Evolutionary conservation across 2,797 vertebrate genomes (phyloP), one percentile per base, ranked within the genome.

Genomic region (Xiphophorus birchmanni): DNA sequence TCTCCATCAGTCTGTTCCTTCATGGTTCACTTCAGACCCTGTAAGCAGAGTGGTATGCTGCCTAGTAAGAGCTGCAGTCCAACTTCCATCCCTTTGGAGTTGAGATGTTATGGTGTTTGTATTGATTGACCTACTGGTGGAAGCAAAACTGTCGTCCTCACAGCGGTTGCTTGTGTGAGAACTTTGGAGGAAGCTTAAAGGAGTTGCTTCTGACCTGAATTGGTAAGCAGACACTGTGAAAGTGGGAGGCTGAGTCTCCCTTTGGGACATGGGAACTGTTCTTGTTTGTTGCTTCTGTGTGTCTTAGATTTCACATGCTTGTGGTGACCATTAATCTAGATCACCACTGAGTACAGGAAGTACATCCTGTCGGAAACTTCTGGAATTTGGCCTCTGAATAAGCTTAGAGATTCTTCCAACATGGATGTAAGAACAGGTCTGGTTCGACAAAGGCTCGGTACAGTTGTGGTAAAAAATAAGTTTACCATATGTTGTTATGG

Each of bases 41-140:
- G 44, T 77, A 73, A 82, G 67, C 21, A 8, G 32, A 67, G 60
- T 18, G 12, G 80, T 91, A 87, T 82, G 88, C 88, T 80, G 77
- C 75, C 42, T 37, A 1, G 79, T 78, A 80, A 63, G 80, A 85
- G 13, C 89, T 91, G 77, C 83, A 92, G 90, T 93, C 84, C 84
- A 88, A 90, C 88, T 86, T 40, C 63, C 26, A 12, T 44, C 72
- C 76, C 74, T 72, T 69, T 69, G 4, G 21, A 69, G 8, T 11
- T 67, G 18, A 67, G 29, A 29, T 69, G 65, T 42, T 69, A 42
- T 13, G 18, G 21, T 40, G 1, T 26, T 69, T 42, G 35, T 4
- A 42, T 12, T 69, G 9, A 23, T 69, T 69, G 65, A 69, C 65
- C 10, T 26, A 12, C 65, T 69, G 21, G 21, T 6, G 8, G 37